Conservation (phyloP, 1,140 invertebrate species). For the Physella acuta region DNA sequence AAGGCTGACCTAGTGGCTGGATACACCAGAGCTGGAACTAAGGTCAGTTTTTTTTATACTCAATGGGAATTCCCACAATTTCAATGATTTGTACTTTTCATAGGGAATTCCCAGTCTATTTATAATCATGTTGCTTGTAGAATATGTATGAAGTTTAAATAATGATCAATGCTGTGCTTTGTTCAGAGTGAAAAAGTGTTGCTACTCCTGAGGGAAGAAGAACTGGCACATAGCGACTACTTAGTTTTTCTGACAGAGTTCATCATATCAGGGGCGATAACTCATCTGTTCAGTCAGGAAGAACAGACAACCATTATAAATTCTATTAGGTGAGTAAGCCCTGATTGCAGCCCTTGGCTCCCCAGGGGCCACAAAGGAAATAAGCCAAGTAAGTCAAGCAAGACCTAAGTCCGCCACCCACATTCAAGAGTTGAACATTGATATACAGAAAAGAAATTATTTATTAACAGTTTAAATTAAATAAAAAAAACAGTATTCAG, state of each 20-base stretch:
- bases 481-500: too few species aligned
- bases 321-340: slow-evolving; percentile 47
- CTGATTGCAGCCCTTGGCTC: too few species aligned
- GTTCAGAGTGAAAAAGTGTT: slow-evolving; percentile 58
- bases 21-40: slow-evolving; percentile 54
- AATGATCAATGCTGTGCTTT: not conserved
- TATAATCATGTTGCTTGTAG: too few species aligned
- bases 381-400: too few species aligned
- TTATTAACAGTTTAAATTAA: too few species aligned
- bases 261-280: slow-evolving; percentile 55
- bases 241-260: slow-evolving; percentile 58
- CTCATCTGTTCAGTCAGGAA: slow-evolving; percentile 57
- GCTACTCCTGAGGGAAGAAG: slow-evolving; percentile 55
- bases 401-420: too few species aligned
- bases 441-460: too few species aligned
- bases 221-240: slow-evolving; percentile 55
- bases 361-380: too few species aligned
- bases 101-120: too few species aligned
- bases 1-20: slow-evolving; percentile 53
- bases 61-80: too few species aligned
- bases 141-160: not conserved
- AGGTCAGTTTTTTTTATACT: slow-evolving; percentile 43
- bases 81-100: too few species aligned
- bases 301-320: slow-evolving; percentile 61
- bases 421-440: too few species aligned